Percentiles rank a stretch among this genome's conserved stretches.
Conservation (phyloP, 2,113 vertebrate species). For the Sphyrna mokarran region DNA sequence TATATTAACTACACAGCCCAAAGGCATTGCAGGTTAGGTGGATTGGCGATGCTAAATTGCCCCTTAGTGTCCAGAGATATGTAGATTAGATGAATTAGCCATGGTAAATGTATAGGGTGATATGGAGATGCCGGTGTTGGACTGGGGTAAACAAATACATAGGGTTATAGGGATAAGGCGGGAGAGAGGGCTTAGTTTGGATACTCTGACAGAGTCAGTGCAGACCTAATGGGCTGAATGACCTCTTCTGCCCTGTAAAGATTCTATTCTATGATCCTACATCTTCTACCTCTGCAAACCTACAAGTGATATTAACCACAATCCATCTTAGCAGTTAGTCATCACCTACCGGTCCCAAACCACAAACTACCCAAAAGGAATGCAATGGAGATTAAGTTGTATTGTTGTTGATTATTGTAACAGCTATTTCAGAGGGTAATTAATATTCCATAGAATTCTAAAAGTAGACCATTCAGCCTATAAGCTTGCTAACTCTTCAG, state of each 20-base stretch:
- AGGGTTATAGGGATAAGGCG: too few relatives aligned
- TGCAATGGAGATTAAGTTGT: not conserved
- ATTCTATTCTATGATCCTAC: slow-evolving; percentile 40
- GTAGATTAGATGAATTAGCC: too few relatives aligned
- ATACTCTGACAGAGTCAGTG: too few relatives aligned
- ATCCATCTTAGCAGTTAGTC: not conserved
- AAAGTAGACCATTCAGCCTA: not conserved
- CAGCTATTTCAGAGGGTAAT: not conserved
- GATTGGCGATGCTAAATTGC: too few relatives aligned
- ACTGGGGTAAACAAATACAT: too few relatives aligned
- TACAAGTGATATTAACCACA: not conserved
- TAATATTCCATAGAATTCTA: not conserved
- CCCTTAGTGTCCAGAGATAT: too few relatives aligned
- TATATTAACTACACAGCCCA: slow-evolving; percentile 62
- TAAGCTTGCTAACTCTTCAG: not conserved
- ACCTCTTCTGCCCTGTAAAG: too few relatives aligned
- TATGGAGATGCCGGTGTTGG: too few relatives aligned
- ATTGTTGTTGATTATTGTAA: not conserved
- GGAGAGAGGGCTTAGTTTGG: too few relatives aligned
- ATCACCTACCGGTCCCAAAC: not conserved
- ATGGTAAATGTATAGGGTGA: too few relatives aligned
- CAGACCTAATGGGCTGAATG: too few relatives aligned
- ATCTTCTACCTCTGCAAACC: slow-evolving; percentile 77
- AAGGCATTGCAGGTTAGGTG: too few relatives aligned
- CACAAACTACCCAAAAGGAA: not conserved